Evolutionary conservation across 2,113 vertebrate genomes (phyloP).

Genomic region (Chrysemys picta): DNA sequence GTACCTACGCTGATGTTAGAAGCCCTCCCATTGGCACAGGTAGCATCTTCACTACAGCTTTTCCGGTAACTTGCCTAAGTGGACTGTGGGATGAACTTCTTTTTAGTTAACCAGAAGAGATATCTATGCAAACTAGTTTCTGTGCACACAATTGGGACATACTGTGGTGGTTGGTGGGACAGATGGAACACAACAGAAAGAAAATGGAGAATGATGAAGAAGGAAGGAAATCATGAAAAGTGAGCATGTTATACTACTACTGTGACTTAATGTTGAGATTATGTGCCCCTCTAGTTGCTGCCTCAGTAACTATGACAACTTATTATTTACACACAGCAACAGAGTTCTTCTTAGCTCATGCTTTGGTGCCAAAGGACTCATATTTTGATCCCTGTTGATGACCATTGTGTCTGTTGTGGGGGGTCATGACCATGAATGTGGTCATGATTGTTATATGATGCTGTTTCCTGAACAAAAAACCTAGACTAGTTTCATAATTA

Average conservation of each 20-base stretch:
- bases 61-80: not conserved
- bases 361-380: not conserved
- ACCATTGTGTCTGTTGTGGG: not conserved
- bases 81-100: not conserved
- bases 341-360: not conserved
- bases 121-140: not conserved
- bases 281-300: not conserved
- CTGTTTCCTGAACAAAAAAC: not conserved
- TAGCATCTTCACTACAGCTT: not conserved
- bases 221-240: not conserved
- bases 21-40: no score
- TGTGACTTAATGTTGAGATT: not conserved
- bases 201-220: not conserved
- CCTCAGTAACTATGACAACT: not conserved
- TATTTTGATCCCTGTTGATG: not conserved
- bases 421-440: not conserved
- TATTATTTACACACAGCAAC: not conserved
- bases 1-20: no score
- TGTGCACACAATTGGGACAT: not conserved
- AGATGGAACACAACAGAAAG: fast-evolving
- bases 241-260: fast-evolving
- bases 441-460: not conserved
- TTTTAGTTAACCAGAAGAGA: not conserved
- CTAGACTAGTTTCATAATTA: not conserved
- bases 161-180: not conserved